Conservation (phyloP, 1,140 invertebrate species). For the Neoseiulus cucumeris region DNA sequence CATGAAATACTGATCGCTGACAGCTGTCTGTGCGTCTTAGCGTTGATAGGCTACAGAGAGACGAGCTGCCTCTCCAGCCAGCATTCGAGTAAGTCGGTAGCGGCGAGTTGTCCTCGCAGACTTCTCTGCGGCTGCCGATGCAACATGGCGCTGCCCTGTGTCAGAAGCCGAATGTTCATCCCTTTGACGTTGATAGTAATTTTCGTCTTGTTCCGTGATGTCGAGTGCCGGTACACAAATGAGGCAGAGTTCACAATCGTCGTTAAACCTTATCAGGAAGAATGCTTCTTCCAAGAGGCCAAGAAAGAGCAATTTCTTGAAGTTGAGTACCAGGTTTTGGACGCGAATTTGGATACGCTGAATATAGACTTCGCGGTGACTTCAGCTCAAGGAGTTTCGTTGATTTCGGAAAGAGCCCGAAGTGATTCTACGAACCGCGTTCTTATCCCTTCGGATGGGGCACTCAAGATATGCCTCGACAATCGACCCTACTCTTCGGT, state of each 20-base stretch:
- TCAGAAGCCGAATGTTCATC: too few species aligned
- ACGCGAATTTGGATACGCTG: slow-evolving; percentile 7
- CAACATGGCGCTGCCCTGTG: slow-evolving; percentile 9
- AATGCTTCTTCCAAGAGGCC: slow-evolving; percentile 46
- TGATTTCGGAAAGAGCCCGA: background rate
- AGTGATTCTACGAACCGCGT: slow-evolving; percentile 22
- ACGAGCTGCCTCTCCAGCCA: too few species aligned
- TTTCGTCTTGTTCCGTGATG: slow-evolving; percentile 18
- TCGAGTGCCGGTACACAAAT: slow-evolving; percentile 15
- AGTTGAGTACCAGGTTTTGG: slow-evolving; percentile 46
- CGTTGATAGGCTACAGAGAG: too few species aligned
- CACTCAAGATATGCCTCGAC: slow-evolving; percentile 60
- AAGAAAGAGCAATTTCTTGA: slow-evolving; percentile 40
- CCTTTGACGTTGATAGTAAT: background rate
- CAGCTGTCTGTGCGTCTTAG: too few species aligned
- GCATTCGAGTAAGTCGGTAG: too few species aligned
- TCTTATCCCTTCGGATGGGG: slow-evolving; percentile 34
- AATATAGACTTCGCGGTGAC: slow-evolving; percentile 20
- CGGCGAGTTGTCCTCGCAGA: too few species aligned
- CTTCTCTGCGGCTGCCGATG: background rate
- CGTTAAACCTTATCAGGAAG: slow-evolving; percentile 41
- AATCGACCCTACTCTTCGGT: slow-evolving; percentile 55
- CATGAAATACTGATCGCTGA: too few species aligned
- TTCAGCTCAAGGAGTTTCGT: background rate
- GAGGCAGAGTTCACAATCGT: slow-evolving; percentile 42